Percentiles rank a stretch among this genome's conserved stretches.
Conservation (phyloP, 2,797 vertebrate species). For the Parambassis ranga region DNA sequence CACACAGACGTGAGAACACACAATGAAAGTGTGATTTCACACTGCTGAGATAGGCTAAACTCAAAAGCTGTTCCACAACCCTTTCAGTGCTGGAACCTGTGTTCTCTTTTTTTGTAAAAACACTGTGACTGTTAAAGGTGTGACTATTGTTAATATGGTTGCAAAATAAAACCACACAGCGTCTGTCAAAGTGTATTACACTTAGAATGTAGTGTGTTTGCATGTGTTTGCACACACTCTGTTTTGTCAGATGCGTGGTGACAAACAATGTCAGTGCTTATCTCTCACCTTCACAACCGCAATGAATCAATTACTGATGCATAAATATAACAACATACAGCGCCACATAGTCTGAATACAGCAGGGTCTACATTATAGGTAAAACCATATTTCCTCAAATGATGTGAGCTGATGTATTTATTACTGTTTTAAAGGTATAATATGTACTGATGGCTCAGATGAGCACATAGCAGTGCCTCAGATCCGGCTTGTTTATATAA, state of each 20-base stretch:
- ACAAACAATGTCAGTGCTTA: not conserved
- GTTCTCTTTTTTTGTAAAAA: slow-evolving; percentile 22
- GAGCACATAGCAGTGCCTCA: too few species aligned
- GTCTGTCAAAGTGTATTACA: slow-evolving; percentile 42
- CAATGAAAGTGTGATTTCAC: slow-evolving; percentile 75
- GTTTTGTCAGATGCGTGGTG: slow-evolving; percentile 15
- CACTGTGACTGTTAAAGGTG: slow-evolving; percentile 47
- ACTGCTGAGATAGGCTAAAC: slow-evolving; percentile 77
- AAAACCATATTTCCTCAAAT: too few species aligned
- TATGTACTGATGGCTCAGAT: too few species aligned
- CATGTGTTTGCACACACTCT: slow-evolving; percentile 33
- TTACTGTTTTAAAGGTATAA: too few species aligned
- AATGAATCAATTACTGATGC: not conserved
- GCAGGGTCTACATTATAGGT: too few species aligned
- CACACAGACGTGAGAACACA: slow-evolving; percentile 60
- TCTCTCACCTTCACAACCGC: slow-evolving; percentile 1
- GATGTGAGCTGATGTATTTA: too few species aligned
- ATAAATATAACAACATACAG: not conserved
- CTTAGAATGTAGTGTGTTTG: slow-evolving; percentile 9
- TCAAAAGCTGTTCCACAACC: slow-evolving; percentile 67
- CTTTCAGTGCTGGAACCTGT: slow-evolving; percentile 58
- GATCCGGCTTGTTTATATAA: too few species aligned
- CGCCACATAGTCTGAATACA: not conserved
- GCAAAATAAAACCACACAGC: slow-evolving; percentile 42
- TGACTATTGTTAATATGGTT: slow-evolving; percentile 57